Evolutionary conservation across 2,113 vertebrate species (phyloP).

Genomic region (Petrocephalus zakoni): DNA sequence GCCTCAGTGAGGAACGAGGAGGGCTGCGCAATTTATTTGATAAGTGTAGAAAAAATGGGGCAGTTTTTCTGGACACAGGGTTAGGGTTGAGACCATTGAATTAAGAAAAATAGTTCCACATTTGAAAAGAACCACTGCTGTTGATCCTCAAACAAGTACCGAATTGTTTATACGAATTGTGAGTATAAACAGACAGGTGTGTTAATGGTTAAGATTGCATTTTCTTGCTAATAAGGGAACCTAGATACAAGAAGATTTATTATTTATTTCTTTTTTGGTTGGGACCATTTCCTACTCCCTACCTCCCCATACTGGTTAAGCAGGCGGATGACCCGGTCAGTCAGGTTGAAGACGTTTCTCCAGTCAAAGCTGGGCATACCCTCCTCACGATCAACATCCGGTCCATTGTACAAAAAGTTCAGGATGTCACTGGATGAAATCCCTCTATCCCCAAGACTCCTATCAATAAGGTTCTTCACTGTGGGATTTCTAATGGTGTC

Average conservation of each 20-base stretch:
- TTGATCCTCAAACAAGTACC: too few relatives aligned
- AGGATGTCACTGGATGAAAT: constrained; percentile 72
- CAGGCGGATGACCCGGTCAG: constrained; percentile 62
- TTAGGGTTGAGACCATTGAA: too few relatives aligned
- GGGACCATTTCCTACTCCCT: constrained; percentile 34
- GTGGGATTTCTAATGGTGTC: constrained; percentile 81
- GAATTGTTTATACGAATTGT: too few relatives aligned
- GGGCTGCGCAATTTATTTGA: not conserved
- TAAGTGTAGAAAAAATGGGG: not conserved
- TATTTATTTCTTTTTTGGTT: not conserved
- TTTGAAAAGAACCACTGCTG: too few relatives aligned
- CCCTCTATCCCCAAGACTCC: constrained; percentile 58
- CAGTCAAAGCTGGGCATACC: constrained; percentile 70
- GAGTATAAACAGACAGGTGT: too few relatives aligned
- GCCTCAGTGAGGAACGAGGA: not conserved
- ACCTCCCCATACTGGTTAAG: constrained; percentile 82
- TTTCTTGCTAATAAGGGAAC: too few relatives aligned
- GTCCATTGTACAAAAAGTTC: constrained; percentile 74
- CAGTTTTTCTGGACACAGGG: not conserved
- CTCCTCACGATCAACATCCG: constrained; percentile 42
- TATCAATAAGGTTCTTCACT: constrained; percentile 73
- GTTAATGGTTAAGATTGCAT: too few relatives aligned
- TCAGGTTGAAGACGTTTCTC: constrained; percentile 75
- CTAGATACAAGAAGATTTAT: too few relatives aligned
- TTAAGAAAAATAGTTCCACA: too few relatives aligned